Base-by-base conservation (phyloP, 1,140 invertebrate species). In the Drosophila chauvacae region DNA sequence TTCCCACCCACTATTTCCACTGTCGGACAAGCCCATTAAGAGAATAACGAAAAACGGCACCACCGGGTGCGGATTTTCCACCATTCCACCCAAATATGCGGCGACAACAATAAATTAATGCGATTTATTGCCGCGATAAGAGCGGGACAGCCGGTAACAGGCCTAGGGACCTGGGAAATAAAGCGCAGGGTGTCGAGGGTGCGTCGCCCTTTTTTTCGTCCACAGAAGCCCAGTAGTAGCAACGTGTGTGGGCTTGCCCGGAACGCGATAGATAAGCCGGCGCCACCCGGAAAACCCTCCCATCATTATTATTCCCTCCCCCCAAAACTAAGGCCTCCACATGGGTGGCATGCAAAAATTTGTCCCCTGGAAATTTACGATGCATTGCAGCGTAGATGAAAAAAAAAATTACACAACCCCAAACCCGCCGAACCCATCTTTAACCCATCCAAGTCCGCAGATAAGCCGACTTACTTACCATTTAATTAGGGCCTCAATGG, bases 91-190 rank as follows among this genome's bases (percentile, higher is more conserved):
- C 56, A 79, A 91, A 91, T 77, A 91, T 91, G 83, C 81, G 80
- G 79, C 82, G 81, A 90, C 76, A 84, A 91, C 90, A 91, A 91
- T 91, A 91, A 91, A 91, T 91, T 91, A 91, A 91, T 91, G 81
- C 90, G 85, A 91, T 91, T 91, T 91, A 91, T 91, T 90, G 90
- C 90, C 45, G 76, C 76, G 90, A 91, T 91, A 91, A 90, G 90
- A 65, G 45, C 61, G 68, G 72, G 83, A 71, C 77, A 57, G 48
- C 48, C 47, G 23, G 80, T 58, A 56, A 57, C 39, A 64, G 55
- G 65, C 47, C 62, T 55, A 58, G 80, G 39, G 60, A 59, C 59
- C 59, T 26, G 44, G 23, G 42, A 20, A 63, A 42, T 59, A 61
- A 33, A n/a, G 28, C 53, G 35, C 47, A 48, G 75, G 58, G 55